Percentiles rank a stretch among this genome's conserved stretches.
Conservation (phyloP, 2,888 invertebrate genomes). For the Cordilura impudica region DNA sequence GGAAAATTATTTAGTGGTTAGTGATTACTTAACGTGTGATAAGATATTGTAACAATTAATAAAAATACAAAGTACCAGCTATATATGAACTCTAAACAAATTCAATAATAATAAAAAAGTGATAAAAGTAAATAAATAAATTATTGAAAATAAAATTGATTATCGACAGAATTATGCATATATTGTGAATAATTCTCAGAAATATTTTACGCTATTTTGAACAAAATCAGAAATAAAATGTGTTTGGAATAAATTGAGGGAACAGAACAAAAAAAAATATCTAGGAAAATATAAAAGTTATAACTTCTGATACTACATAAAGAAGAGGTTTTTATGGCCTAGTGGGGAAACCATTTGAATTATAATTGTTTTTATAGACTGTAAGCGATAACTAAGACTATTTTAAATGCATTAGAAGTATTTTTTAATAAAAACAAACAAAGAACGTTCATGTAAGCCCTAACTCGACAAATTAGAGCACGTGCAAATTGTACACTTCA, state of each 20-base stretch:
- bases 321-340: conserved; percentile 1
- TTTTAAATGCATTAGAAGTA: neutral
- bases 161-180: neutral
- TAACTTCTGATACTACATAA: neutral
- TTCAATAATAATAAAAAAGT: neutral
- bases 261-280: neutral
- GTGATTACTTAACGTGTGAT: neutral
- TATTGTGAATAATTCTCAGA: too few relatives aligned
- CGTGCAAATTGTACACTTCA: conserved; percentile 63
- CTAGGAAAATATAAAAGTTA: neutral
- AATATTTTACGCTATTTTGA: neutral
- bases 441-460: conserved; percentile 17
- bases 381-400: neutral
- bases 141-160: neutral
- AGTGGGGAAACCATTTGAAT: conserved; percentile 55
- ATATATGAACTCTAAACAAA: neutral
- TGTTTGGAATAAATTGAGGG: conserved; percentile 33
- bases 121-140: neutral
- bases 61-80: neutral
- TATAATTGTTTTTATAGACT: conserved; percentile 39
- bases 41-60: neutral
- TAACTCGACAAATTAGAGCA: conserved; percentile 64
- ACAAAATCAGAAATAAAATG: conserved; percentile 26
- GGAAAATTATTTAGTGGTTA: neutral
- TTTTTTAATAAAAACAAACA: conserved; percentile 4